Evolutionary conservation across 2,113 vertebrate species (phyloP).

Genomic region (Xyliphius kryptos): DNA sequence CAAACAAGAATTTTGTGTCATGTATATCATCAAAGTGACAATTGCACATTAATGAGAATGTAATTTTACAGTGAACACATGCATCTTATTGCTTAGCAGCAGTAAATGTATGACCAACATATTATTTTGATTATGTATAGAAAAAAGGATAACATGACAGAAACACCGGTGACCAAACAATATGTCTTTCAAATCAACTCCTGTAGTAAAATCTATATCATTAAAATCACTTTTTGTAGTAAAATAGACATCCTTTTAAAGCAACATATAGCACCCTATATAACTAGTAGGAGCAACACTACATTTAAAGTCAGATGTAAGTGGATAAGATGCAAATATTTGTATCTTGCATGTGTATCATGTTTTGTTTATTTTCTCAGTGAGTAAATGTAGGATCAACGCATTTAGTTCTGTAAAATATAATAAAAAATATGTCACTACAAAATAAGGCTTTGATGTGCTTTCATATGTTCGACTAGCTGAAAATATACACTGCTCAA

Average conservation of each 20-base stretch:
- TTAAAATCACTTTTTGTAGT: too few species aligned
- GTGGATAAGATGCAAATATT: neutral
- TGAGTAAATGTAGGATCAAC: too few species aligned
- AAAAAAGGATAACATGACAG: too few species aligned
- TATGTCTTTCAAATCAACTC: too few species aligned
- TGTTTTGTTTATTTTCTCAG: too few species aligned
- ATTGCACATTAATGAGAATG: neutral
- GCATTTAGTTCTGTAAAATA: too few species aligned
- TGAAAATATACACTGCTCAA: neutral
- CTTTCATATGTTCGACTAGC: too few species aligned
- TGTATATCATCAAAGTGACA: slow-evolving; percentile 4
- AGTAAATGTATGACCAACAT: too few species aligned
- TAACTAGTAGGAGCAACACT: neutral
- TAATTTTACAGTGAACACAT: neutral
- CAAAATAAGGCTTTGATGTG: too few species aligned
- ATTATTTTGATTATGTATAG: too few species aligned
- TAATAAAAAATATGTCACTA: too few species aligned
- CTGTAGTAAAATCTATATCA: neutral
- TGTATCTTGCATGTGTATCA: neutral
- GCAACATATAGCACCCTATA: neutral
- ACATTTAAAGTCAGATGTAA: neutral
- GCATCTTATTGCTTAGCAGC: neutral
- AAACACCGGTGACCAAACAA: too few species aligned
- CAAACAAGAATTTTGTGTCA: slow-evolving; percentile 4
- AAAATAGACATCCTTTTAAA: neutral